Evolutionary conservation across 2,888 invertebrate genomes (phyloP).

Genomic region (Leptopilina drosophilae): DNA sequence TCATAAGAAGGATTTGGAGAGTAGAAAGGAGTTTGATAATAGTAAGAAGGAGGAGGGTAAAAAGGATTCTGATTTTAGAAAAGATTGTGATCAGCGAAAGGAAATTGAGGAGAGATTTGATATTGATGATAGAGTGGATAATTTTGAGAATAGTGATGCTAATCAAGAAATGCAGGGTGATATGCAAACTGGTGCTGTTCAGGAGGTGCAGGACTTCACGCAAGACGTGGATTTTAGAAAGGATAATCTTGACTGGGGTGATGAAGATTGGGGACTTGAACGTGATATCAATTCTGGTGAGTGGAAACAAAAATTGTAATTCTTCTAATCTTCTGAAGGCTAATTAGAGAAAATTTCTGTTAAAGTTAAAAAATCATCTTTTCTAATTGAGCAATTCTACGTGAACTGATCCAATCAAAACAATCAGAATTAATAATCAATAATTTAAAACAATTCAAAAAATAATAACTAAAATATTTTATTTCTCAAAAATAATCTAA

Average conservation of each 20-base stretch:
- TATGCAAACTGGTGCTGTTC: slow-evolving; percentile 17
- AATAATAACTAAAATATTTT: too few species aligned
- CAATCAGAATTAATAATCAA: too few species aligned
- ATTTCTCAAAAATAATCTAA: too few species aligned
- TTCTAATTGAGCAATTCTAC: too few species aligned
- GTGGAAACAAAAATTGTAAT: not conserved
- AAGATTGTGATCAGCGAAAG: slow-evolving; percentile 53
- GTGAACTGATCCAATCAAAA: too few species aligned
- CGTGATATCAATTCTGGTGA: slow-evolving; percentile 10
- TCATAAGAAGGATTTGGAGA: slow-evolving; percentile 50
- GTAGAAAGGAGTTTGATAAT: slow-evolving; percentile 60
- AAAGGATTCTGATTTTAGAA: slow-evolving; percentile 36
- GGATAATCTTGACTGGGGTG: slow-evolving; percentile 45
- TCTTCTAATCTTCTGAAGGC: too few species aligned
- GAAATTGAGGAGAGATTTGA: slow-evolving; percentile 52
- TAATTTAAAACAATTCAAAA: too few species aligned
- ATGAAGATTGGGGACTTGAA: slow-evolving; percentile 63
- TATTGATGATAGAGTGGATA: slow-evolving; percentile 57
- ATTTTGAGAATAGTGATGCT: slow-evolving; percentile 38
- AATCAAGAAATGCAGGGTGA: slow-evolving; percentile 43
- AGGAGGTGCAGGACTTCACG: not conserved
- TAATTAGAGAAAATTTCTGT: too few species aligned
- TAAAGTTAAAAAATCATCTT: too few species aligned
- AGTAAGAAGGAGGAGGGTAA: slow-evolving; percentile 44
- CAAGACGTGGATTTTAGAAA: not conserved